Percentiles rank a stretch among this genome's conserved stretches.
These are phyloP conservation scores for Meta bourneti DNA, from an alignment of 2,888 invertebrate species.

Conservation along the genomic window DNA sequence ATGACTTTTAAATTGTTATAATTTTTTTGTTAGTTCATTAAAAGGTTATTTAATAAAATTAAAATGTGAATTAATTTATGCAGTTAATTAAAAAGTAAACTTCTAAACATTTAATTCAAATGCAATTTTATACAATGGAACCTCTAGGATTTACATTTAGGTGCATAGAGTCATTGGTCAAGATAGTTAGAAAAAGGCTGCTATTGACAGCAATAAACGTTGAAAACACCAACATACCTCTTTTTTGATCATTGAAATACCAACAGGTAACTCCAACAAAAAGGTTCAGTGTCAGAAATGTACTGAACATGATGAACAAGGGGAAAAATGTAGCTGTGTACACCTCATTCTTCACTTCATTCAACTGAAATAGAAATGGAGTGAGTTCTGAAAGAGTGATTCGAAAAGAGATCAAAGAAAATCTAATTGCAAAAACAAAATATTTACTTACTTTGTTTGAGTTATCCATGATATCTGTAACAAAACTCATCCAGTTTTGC, in stretches of 20 bases:
- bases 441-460: slow-evolving; percentile 52
- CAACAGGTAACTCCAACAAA: slow-evolving; percentile 69
- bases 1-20: too few relatives aligned
- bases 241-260: slow-evolving; percentile 67
- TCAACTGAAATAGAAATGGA: slow-evolving; percentile 24
- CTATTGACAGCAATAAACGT: too few relatives aligned
- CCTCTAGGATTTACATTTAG: too few relatives aligned
- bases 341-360: slow-evolving; percentile 52
- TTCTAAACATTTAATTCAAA: too few relatives aligned
- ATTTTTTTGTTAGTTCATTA: too few relatives aligned
- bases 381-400: neutral
- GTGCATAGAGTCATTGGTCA: too few relatives aligned
- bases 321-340: slow-evolving; percentile 69
- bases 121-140: too few relatives aligned
- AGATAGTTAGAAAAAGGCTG: too few relatives aligned
- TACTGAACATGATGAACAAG: slow-evolving; percentile 71
- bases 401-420: neutral
- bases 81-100: too few relatives aligned
- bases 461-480: slow-evolving; percentile 70
- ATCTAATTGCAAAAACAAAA: neutral
- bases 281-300: slow-evolving; percentile 62
- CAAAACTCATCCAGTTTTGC: slow-evolving; percentile 73
- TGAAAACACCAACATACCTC: slow-evolving; percentile 30
- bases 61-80: too few relatives aligned
- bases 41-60: too few relatives aligned